These are phyloP conservation scores for Cactoblastis cactorum DNA, from an alignment of 2,888 invertebrate genomes.

Conservation along the genomic window DNA sequence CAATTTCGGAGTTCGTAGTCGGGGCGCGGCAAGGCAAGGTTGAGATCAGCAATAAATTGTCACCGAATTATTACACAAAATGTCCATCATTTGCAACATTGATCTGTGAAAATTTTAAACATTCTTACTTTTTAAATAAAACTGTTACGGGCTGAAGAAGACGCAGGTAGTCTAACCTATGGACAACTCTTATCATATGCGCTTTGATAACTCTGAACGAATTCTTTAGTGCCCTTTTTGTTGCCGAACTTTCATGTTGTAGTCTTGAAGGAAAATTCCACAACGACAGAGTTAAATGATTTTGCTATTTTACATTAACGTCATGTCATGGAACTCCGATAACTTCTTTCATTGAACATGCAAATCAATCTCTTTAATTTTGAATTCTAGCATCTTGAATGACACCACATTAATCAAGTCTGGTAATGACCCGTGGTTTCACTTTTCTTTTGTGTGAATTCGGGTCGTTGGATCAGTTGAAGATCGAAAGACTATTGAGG, in stretches of 20 bases:
- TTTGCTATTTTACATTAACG: slow-evolving; percentile 19
- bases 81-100: slow-evolving; percentile 38
- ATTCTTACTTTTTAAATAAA: no score
- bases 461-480: slow-evolving; percentile 35
- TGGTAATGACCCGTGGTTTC: slow-evolving; percentile 47
- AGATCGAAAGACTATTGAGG: slow-evolving; percentile 41
- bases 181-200: no score
- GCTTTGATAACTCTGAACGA: no score
- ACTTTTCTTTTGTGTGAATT: slow-evolving; percentile 44
- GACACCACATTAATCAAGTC: slow-evolving; percentile 44
- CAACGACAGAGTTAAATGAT: no score
- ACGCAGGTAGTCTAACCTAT: no score
- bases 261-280: no score
- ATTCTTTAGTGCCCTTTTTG: no score
- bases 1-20: slow-evolving; percentile 44
- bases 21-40: slow-evolving; percentile 69
- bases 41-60: slow-evolving; percentile 60
- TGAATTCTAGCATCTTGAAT: slow-evolving; percentile 37
- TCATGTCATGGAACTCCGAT: slow-evolving; percentile 15
- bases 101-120: slow-evolving; percentile 10
- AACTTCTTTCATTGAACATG: slow-evolving; percentile 22
- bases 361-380: slow-evolving; percentile 37
- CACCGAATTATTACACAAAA: slow-evolving; percentile 52
- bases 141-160: no score
- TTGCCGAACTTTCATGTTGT: no score